phyloP scores from a whole-genome alignment of 2,888 invertebrate species.

The Mongoloraphidia duomilia region DNA sequence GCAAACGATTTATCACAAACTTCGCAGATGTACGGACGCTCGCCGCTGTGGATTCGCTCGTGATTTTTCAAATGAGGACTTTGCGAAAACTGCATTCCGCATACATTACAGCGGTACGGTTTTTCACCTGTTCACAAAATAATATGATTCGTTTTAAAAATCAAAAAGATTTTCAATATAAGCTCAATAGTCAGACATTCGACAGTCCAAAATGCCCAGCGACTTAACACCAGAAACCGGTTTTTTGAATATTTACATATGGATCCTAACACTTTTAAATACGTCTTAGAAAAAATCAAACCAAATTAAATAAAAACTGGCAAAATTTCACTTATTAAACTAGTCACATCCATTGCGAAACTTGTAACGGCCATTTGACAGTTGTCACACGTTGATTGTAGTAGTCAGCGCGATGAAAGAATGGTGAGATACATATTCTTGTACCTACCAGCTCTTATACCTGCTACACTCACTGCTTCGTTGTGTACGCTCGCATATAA shows the following conservation, averaged over 20 bases:
- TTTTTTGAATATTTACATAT: neutral
- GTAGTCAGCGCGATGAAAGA: no score
- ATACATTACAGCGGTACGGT: conserved; percentile 50
- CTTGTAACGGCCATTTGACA: no score
- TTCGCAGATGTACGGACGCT: conserved; percentile 77
- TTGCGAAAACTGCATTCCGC: conserved; percentile 83
- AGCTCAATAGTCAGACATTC: neutral
- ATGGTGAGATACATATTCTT: no score
- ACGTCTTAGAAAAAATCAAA: no score
- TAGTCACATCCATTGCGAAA: no score
- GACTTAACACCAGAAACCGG: neutral
- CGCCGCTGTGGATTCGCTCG: conserved; percentile 77
- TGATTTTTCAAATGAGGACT: conserved; percentile 81
- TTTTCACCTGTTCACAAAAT: conserved; percentile 19
- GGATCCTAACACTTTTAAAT: no score
- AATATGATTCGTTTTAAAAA: neutral
- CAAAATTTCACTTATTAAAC: no score
- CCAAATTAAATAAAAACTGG: no score
- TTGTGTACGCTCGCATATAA: no score
- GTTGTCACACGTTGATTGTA: no score
- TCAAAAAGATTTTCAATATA: neutral
- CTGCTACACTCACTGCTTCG: no score
- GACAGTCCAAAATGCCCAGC: neutral
- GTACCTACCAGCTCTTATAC: no score
- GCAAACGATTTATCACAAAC: conserved; percentile 83